Percentiles rank a stretch among this genome's conserved stretches.
phyloP scores from a whole-genome alignment of 2,888 invertebrate genomes.

The Amphipyra berbera region DNA sequence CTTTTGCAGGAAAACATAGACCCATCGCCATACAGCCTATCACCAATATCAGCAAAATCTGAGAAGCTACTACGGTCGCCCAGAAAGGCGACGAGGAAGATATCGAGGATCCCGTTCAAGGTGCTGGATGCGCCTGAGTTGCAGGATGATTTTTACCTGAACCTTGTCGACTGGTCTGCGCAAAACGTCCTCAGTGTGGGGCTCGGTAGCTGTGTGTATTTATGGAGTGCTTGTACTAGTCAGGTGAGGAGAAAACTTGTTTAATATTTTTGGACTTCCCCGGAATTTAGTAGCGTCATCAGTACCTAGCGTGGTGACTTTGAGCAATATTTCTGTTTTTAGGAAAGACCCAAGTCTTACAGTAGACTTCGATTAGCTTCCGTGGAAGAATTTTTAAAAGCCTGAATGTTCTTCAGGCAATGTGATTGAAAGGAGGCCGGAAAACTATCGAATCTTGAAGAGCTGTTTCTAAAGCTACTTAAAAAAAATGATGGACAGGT shows the following conservation, averaged over 20 bases:
- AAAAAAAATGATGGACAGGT: background rate
- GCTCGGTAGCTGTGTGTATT: constrained; percentile 98
- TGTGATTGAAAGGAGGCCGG: too few relatives aligned
- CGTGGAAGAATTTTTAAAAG: too few relatives aligned
- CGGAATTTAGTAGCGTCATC: background rate
- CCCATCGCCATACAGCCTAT: constrained; percentile 97
- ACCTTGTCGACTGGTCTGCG: constrained; percentile 99
- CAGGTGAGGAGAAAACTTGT: constrained; percentile 89
- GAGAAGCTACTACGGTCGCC: constrained; percentile 98
- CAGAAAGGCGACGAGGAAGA: constrained; percentile 99
- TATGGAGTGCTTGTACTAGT: constrained; percentile 99
- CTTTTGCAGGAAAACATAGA: constrained; percentile 93
- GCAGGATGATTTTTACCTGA: constrained; percentile 99
- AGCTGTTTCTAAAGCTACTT: background rate
- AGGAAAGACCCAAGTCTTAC: too few relatives aligned
- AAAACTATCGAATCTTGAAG: background rate
- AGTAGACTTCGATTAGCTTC: too few relatives aligned
- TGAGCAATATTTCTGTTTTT: background rate
- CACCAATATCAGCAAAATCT: constrained; percentile 98
- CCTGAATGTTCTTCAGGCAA: too few relatives aligned
- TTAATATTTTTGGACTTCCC: too few relatives aligned
- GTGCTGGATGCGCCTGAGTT: constrained; percentile 98
- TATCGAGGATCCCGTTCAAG: constrained; percentile 99
- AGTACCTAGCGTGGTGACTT: background rate
- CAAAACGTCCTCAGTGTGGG: constrained; percentile 99